These are phyloP conservation scores for Luidia sarsii DNA, from an alignment of 53 echinoderm and acorn worm genomes.

Conservation along the genomic window DNA sequence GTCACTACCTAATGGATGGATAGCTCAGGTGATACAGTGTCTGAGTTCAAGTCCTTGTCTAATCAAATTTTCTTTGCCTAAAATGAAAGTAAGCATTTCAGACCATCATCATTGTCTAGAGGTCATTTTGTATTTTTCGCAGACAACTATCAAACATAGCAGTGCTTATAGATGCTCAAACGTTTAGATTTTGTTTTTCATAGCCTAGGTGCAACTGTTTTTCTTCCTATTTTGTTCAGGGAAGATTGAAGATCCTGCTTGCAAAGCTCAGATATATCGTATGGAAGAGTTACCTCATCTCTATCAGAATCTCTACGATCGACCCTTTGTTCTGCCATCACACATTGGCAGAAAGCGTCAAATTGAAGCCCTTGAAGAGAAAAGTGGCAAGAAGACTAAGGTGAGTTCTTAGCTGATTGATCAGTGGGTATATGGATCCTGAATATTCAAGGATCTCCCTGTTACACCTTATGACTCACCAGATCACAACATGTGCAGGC, in stretches of 20 bases:
- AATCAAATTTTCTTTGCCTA: not conserved
- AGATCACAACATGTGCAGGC: too few species aligned
- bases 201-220: too few species aligned
- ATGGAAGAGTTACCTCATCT: slow-evolving; percentile 75
- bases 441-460: too few species aligned
- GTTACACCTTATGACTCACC: not conserved
- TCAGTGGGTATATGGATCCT: too few species aligned
- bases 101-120: not conserved
- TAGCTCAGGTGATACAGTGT: too few species aligned
- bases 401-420: too few species aligned
- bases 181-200: too few species aligned
- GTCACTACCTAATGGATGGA: too few species aligned
- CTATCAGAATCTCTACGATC: slow-evolving; percentile 74
- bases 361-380: slow-evolving; percentile 15
- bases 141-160: too few species aligned
- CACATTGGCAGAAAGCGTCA: slow-evolving; percentile 1
- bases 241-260: slow-evolving; percentile 62
- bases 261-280: slow-evolving; percentile 60
- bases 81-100: not conserved
- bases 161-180: too few species aligned
- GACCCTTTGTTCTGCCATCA: slow-evolving; percentile 55
- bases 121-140: too few species aligned
- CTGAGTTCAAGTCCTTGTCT: not conserved
- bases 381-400: slow-evolving; percentile 57
- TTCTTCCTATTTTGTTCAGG: too few species aligned